phyloP scores from a whole-genome alignment of 2,113 vertebrate species.

The Empidonax alnorum region DNA sequence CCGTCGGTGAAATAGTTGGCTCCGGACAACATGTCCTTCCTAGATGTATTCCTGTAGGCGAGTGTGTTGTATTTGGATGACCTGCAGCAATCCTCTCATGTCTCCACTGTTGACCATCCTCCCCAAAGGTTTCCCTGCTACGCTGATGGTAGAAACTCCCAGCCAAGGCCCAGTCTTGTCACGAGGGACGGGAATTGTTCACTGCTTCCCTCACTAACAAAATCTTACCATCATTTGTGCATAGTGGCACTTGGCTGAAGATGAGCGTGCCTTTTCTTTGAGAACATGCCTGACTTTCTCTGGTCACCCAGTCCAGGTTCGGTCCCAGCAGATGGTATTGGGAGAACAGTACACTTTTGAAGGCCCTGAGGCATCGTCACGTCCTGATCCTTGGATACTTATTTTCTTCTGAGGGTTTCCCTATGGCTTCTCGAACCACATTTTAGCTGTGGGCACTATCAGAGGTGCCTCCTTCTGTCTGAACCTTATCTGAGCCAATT shows the following conservation, averaged over 20 bases:
- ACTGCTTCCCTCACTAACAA: not conserved
- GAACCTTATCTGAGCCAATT: not conserved
- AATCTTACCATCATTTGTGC: not conserved
- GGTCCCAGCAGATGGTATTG: not conserved
- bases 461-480: not conserved
- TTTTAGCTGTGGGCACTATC: not conserved
- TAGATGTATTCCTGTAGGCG: not conserved
- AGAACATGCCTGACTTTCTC: not conserved
- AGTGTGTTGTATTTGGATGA: not conserved
- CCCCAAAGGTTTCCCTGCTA: not conserved
- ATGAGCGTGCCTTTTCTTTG: not conserved
- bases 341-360: not conserved
- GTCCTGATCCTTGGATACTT: not conserved
- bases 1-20: not conserved
- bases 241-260: not conserved
- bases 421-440: rapidly evolving
- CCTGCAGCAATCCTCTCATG: not conserved
- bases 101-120: not conserved
- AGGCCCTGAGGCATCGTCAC: not conserved
- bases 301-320: not conserved
- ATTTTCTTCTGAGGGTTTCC: not conserved
- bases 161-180: not conserved
- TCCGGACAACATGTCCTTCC: not conserved
- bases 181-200: not conserved
- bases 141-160: not conserved